Evolutionary conservation across 1,140 invertebrate genomes (phyloP).

Genomic region (Trichogramma pretiosum): DNA sequence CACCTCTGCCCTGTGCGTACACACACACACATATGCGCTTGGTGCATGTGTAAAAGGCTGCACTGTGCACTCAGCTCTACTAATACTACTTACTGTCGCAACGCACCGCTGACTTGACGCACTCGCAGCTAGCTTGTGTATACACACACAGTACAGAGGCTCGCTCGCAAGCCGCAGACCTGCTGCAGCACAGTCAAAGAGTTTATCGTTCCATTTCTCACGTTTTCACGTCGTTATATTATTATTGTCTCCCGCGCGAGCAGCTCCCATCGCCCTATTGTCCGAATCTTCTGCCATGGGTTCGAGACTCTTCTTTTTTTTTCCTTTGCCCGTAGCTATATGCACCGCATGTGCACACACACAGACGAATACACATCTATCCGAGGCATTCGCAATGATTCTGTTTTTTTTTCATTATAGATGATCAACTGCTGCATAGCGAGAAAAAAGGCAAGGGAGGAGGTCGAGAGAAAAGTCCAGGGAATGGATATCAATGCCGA

Average conservation of each 20-base stretch:
- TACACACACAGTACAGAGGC: not conserved
- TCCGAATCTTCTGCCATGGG: not conserved
- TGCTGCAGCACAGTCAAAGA: not conserved
- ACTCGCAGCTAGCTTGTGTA: too few relatives aligned
- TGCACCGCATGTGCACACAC: too few relatives aligned
- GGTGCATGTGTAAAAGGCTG: too few relatives aligned
- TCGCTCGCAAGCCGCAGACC: not conserved
- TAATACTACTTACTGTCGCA: too few relatives aligned
- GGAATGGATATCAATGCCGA: slow-evolving; percentile 27
- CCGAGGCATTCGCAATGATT: too few relatives aligned
- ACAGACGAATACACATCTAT: too few relatives aligned
- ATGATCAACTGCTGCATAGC: slow-evolving; percentile 95
- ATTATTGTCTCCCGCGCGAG: not conserved
- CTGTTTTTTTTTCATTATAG: slow-evolving; percentile 44
- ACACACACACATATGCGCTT: too few relatives aligned
- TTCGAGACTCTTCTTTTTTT: too few relatives aligned
- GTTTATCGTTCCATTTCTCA: slow-evolving; percentile 17
- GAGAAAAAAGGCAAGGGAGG: slow-evolving; percentile 54
- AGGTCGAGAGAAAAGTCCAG: slow-evolving; percentile 30
- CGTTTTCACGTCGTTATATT: slow-evolving; percentile 15
- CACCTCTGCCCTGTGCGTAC: too few relatives aligned
- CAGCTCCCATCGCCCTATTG: not conserved
- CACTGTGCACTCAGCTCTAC: too few relatives aligned
- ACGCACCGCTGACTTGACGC: not conserved
- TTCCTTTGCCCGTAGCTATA: too few relatives aligned